Evolutionary conservation across 1,140 invertebrate genomes (phyloP), one percentile per base, ranked within the genome.

Genomic region (Aphelinus atriplicis): DNA sequence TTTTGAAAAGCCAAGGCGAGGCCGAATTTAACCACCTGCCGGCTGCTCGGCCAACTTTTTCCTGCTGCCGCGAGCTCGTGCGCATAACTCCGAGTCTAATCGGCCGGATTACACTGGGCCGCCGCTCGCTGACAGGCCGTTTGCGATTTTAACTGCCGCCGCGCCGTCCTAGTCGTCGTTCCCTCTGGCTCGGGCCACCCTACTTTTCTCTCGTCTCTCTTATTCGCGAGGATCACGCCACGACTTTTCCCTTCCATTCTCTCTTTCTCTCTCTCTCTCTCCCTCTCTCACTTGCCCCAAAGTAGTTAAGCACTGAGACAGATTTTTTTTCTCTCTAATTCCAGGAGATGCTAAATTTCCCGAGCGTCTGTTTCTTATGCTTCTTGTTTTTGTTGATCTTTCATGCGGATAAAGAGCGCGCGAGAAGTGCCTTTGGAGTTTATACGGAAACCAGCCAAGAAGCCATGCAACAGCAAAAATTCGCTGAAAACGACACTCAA

Each of bases 51-150:
- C 69, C 58, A 71, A 71, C 69, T 71, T 71, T 71, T 71, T 71
- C 50, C 43, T 58, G 56, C 10, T 2, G 46, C 43, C 45, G 57
- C 45, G 6, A 26, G 26, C 57, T 61, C 26, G 42, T 42, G 10
- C 50, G 58, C 69, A 63, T 69, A 69, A 69, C 67, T 69, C 57
- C 56, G 67, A 69, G 67, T 60, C 67, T 69, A 69, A 69, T 69
- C 67, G 67, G 56, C 57, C n/a, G 67, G 67, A 69, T 69, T 69
- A 69, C 67, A 69, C 56, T 26, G 26, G 26, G 56, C 26, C 67
- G 47, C 56, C 61, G 43, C 42, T 45, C 65, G 67, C 67, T 69
- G 67, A 69, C 67, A 69, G 67, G 56, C 67, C 67, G 67, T 69
- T 69, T 69, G 56, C 67, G 47, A 58, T 69, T 69, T 69, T 69